Evolutionary conservation across 2,888 invertebrate species (phyloP), one percentile per base, ranked within the genome.

Genomic region (Epistrophe grossulariae): DNA sequence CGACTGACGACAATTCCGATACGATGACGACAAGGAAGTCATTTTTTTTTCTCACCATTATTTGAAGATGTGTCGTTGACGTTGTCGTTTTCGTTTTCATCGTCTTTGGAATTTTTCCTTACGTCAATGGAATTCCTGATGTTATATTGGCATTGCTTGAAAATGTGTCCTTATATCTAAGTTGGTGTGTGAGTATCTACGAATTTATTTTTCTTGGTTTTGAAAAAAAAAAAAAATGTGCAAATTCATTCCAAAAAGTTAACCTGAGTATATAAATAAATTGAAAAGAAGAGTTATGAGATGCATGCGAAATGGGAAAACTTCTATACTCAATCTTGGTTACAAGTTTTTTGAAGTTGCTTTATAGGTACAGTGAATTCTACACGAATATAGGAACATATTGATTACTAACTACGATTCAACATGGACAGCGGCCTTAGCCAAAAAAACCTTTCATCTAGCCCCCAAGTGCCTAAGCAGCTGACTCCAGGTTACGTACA

Each of bases 161-260:
- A 11, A 68, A 70, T 9, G 52, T 8, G 17, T 17, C 24, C 19
- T 0, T 17, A n/a, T 11, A 17, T n/a, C 13, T 28, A 8, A 28
- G 8, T 15, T 1, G 15, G 43, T 28, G 6, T 76, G 50, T 24
- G 45, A 38, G 19, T 11, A 3, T 13, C 64, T 79, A 45, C 55
- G 72, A 79, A 79, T 78, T 19, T 66, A n/a, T n/a, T 55, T 55
- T 24, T 24, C 64, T 48, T 19, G 24, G 24, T 57, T 50, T 31
- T 3, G 24, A 2, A 24, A 40, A 80, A 79, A 59, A 2, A 24
- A 40, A 80, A 79, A 59, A 35, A 38, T 71, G 62, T 64, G 77
- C 71, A 71, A 64, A 77, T 81, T 81, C 45, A 17, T 55, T 52
- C 55, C 55, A 70, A 70, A 80, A 76, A 71, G 66, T 48, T 66